Conservation (phyloP, 2,888 invertebrate species). For the Lepas anatifera region DNA sequence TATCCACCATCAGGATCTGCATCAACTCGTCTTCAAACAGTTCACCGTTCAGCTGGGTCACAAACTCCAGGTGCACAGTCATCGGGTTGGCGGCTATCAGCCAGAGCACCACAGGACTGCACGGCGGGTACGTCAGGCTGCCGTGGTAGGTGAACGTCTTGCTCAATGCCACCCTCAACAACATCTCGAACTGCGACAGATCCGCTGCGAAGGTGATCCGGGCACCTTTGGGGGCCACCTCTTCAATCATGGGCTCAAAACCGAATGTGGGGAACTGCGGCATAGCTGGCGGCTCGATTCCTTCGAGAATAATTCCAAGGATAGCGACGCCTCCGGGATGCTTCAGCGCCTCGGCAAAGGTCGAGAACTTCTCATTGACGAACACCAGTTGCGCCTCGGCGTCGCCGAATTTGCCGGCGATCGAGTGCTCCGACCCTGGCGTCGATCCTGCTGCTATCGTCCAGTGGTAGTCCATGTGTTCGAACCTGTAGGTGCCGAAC, state of each 20-base stretch:
- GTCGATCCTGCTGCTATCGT: neutral
- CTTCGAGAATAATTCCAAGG: neutral
- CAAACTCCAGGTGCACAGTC: neutral
- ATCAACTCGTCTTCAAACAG: neutral
- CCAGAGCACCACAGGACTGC: neutral
- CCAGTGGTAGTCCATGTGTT: neutral
- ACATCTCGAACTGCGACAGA: neutral
- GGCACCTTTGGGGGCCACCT: neutral
- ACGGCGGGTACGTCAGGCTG: neutral
- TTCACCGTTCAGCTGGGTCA: neutral
- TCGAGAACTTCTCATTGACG: neutral
- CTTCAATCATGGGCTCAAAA: neutral
- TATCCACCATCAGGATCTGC: neutral
- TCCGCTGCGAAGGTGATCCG: neutral
- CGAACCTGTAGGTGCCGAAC: neutral
- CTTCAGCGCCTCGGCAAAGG: neutral
- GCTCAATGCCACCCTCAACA: neutral
- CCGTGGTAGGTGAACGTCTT: neutral
- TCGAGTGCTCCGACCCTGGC: neutral
- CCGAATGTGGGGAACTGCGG: neutral
- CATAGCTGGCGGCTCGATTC: neutral
- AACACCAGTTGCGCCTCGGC: slow-evolving; percentile 1
- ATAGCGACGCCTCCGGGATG: neutral
- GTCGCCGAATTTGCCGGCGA: neutral
- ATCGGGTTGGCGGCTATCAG: neutral